These are phyloP conservation scores for Caenorhabditis sinica DNA, from an alignment of 2,888 invertebrate species.

Conservation along the genomic window DNA sequence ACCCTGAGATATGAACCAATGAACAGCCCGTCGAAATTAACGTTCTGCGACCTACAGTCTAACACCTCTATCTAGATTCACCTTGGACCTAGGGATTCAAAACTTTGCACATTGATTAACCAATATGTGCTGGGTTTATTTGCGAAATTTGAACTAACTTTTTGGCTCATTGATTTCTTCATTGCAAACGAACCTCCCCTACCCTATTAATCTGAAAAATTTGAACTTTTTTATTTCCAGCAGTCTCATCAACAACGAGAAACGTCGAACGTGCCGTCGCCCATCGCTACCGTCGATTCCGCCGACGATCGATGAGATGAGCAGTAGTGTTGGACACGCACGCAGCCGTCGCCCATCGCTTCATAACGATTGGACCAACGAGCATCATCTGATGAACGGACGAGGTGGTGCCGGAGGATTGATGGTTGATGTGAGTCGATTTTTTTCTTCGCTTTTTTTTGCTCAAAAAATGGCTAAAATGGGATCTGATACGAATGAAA, in stretches of 20 bases:
- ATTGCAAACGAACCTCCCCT: no score
- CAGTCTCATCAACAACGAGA: conserved; percentile 45
- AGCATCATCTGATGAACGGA: conserved; percentile 36
- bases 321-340: conserved; percentile 71
- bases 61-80: no score
- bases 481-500: background rate
- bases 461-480: background rate
- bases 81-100: no score
- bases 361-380: conserved; percentile 63
- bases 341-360: conserved; percentile 66
- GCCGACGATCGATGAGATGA: conserved; percentile 68
- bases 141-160: no score
- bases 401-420: conserved; percentile 13
- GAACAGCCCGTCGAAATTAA: no score
- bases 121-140: no score
- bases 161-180: no score
- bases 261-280: conserved; percentile 60
- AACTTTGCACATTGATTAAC: no score
- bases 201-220: no score
- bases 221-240: conserved; percentile 30
- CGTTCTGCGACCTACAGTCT: no score
- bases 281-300: conserved; percentile 73
- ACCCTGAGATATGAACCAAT: no score
- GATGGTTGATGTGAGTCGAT: conserved; percentile 62
- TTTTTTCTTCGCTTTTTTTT: background rate